These are phyloP conservation scores for Aplochiton taeniatus DNA, from an alignment of 2,797 vertebrate species.

Conservation along the genomic window DNA sequence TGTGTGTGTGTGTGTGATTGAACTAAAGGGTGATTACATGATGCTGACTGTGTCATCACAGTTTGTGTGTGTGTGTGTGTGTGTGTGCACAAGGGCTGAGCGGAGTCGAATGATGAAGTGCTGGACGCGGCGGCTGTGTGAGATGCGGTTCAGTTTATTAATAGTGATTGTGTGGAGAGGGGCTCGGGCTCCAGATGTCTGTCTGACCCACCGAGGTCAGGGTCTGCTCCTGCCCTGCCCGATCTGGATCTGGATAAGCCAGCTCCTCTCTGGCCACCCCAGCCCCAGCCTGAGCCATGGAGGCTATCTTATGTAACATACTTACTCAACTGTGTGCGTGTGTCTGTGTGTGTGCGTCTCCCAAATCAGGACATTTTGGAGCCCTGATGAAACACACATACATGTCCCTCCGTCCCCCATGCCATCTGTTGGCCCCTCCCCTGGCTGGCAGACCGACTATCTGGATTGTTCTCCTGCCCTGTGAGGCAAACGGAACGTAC, in stretches of 20 bases:
- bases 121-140: neutral
- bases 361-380: too few relatives aligned
- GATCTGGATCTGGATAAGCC: constrained; percentile 8
- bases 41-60: neutral
- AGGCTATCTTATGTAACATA: too few relatives aligned
- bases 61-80: constrained; percentile 4
- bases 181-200: constrained; percentile 32
- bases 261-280: neutral
- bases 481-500: too few relatives aligned
- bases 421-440: too few relatives aligned
- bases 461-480: too few relatives aligned
- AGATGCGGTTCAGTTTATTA: constrained; percentile 14
- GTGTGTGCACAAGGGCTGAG: neutral
- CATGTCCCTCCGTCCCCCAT: too few relatives aligned
- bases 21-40: too few relatives aligned
- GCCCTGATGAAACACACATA: too few relatives aligned
- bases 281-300: constrained; percentile 2
- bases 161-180: constrained; percentile 12
- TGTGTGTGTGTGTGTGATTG: too few relatives aligned
- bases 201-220: constrained; percentile 34
- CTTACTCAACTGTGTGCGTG: too few relatives aligned
- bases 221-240: constrained; percentile 32
- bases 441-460: too few relatives aligned
- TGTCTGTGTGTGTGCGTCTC: too few relatives aligned
- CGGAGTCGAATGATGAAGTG: neutral